Evolutionary conservation across 2,888 invertebrate species (phyloP).

Genomic region (Macrophya alboannulata): DNA sequence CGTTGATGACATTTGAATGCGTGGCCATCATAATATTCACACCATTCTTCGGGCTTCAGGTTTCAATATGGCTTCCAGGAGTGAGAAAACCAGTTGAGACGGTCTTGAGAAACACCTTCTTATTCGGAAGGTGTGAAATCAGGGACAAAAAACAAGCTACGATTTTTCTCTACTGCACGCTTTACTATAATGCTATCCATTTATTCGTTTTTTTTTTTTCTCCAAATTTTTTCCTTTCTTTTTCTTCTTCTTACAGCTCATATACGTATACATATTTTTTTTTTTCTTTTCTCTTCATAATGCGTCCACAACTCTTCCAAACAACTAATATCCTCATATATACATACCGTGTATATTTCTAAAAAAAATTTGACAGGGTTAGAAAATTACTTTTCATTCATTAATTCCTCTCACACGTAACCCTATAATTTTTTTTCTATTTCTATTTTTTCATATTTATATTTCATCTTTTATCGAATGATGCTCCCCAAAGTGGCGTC

Average conservation of each 20-base stretch:
- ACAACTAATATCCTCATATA: background rate
- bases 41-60: slow-evolving; percentile 73
- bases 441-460: background rate
- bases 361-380: background rate
- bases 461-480: background rate
- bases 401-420: background rate
- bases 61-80: slow-evolving; percentile 73
- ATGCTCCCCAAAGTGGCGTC: background rate
- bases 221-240: background rate
- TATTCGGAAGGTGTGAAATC: slow-evolving; percentile 68
- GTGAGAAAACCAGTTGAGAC: slow-evolving; percentile 64
- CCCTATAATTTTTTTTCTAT: background rate
- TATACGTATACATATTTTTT: background rate
- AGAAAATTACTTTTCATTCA: slow-evolving; percentile 5
- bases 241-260: background rate
- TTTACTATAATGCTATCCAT: slow-evolving; percentile 15
- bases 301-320: slow-evolving; percentile 1
- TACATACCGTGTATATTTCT: background rate
- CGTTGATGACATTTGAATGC: slow-evolving; percentile 76
- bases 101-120: slow-evolving; percentile 63
- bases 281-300: background rate
- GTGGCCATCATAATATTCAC: slow-evolving; percentile 79
- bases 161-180: slow-evolving; percentile 38
- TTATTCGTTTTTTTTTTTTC: slow-evolving; percentile 4
- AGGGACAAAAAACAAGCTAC: slow-evolving; percentile 54